Evolutionary conservation across 2,113 vertebrate species (phyloP).

Genomic region (Cebidichthys violaceus): DNA sequence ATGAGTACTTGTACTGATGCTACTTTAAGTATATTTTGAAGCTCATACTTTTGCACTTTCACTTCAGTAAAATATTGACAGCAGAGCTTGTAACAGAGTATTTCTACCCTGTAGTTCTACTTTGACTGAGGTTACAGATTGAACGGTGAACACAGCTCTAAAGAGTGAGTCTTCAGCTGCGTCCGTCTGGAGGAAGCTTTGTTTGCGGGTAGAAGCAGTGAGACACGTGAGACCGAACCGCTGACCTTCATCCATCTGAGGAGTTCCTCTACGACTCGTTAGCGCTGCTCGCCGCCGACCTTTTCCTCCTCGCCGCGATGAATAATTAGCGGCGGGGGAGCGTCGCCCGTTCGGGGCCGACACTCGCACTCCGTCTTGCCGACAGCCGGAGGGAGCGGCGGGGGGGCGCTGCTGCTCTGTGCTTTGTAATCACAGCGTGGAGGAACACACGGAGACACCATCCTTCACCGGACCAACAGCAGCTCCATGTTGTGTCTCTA

Average conservation of each 20-base stretch:
- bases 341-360: constrained; percentile 31
- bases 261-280: constrained; percentile 33
- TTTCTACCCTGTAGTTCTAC: no score
- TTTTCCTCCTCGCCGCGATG: constrained; percentile 35
- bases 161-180: no score
- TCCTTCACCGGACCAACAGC: neutral
- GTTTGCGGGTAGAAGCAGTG: neutral
- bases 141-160: no score
- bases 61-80: no score
- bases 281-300: constrained; percentile 20
- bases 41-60: no score
- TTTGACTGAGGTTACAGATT: no score
- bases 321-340: constrained; percentile 55
- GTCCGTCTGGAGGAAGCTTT: neutral
- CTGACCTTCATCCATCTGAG: constrained; percentile 49
- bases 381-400: constrained; percentile 52
- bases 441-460: constrained; percentile 18
- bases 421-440: constrained; percentile 69
- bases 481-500: neutral
- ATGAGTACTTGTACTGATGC: no score
- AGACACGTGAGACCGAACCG: neutral
- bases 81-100: no score
- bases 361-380: constrained; percentile 52
- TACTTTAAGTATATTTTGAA: no score
- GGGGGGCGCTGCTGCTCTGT: constrained; percentile 44